A percentile compares a stretch with the other conserved stretches of the same genome.
Evolutionary conservation across 2,888 invertebrate species (phyloP).

Genomic region (Tipula helvola): DNA sequence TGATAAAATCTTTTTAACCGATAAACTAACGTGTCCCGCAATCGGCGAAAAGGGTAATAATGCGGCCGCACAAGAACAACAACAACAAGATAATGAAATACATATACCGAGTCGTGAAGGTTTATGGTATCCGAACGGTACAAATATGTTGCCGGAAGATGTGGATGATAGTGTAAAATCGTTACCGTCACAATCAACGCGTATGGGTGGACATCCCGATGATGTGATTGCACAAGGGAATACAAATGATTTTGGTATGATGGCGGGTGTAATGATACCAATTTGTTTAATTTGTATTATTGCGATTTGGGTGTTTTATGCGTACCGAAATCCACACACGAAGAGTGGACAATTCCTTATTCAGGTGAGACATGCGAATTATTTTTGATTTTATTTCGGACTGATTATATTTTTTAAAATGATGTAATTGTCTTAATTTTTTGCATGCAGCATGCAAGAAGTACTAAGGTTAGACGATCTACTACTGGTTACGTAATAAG

Average conservation of each 20-base stretch:
- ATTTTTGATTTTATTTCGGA: no score
- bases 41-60: conserved; percentile 31
- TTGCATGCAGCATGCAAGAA: conserved; percentile 7
- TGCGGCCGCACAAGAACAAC: conserved; percentile 19
- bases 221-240: conserved; percentile 21
- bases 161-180: neutral
- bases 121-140: neutral
- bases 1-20: conserved; percentile 23
- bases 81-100: neutral
- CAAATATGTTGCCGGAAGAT: neutral
- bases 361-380: conserved; percentile 50
- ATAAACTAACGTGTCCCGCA: conserved; percentile 24
- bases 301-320: conserved; percentile 80
- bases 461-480: conserved; percentile 5
- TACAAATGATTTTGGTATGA: conserved; percentile 27
- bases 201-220: neutral
- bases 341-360: conserved; percentile 93
- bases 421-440: neutral
- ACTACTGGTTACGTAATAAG: neutral
- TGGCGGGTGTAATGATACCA: conserved; percentile 55
- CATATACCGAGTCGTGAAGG: neutral
- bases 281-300: conserved; percentile 52
- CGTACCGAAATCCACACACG: conserved; percentile 92
- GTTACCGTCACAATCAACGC: neutral
- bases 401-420: neutral